These are phyloP conservation scores for Coptodon rendalli DNA, from an alignment of 2,113 vertebrate species.

Conservation along the genomic window DNA sequence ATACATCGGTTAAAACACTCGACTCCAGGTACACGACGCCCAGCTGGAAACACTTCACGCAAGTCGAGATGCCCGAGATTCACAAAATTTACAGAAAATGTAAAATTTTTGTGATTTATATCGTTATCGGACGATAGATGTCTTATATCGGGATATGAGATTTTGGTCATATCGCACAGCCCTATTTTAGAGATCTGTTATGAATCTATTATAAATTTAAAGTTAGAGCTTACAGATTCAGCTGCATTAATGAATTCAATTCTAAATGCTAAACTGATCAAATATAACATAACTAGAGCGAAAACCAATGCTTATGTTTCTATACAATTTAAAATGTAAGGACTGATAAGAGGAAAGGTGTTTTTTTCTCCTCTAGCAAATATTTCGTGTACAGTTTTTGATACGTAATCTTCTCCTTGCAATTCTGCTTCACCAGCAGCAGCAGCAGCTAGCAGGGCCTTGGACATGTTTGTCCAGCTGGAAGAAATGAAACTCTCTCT, in stretches of 20 bases:
- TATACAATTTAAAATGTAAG: neutral
- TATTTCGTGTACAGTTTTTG: neutral
- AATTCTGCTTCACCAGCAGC: neutral
- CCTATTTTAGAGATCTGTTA: neutral
- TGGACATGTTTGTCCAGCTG: slow-evolving; percentile 19
- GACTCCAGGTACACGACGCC: too few species aligned
- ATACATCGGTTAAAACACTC: too few species aligned
- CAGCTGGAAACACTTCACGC: too few species aligned
- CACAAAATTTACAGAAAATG: too few species aligned
- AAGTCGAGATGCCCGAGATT: too few species aligned
- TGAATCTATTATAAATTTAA: neutral
- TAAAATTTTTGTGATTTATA: too few species aligned
- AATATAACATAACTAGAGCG: neutral
- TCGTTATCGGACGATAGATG: too few species aligned
- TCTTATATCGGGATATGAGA: too few species aligned
- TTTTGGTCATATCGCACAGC: too few species aligned
- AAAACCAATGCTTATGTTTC: neutral
- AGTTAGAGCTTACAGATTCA: fast-evolving
- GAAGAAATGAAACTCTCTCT: neutral
- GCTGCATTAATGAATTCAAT: neutral
- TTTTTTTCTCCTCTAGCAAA: neutral
- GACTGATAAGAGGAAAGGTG: neutral
- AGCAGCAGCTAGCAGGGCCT: neutral
- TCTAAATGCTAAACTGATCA: neutral
- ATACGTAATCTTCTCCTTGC: neutral